Evolutionary conservation across 2,113 vertebrate species (phyloP).

Genomic region (Muscicapa adusta): DNA sequence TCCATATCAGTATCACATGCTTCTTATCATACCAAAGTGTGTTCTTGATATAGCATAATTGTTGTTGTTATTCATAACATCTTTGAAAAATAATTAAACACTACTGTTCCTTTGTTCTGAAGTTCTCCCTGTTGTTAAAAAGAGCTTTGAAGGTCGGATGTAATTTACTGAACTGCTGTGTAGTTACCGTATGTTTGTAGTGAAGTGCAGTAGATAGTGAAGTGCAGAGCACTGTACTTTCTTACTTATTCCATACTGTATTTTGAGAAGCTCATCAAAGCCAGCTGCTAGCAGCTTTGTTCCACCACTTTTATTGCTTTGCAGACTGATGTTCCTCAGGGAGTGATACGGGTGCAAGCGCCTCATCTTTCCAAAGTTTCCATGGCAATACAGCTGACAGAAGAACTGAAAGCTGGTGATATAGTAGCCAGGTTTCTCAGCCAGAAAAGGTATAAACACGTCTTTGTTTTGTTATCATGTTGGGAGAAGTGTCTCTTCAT

Average conservation of each 20-base stretch:
- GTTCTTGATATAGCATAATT: slow-evolving; percentile 62
- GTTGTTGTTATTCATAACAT: slow-evolving; percentile 58
- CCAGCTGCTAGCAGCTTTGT: slow-evolving; percentile 66
- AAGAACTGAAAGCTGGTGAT: slow-evolving; percentile 88
- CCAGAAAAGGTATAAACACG: slow-evolving; percentile 83
- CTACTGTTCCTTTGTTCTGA: slow-evolving; percentile 41
- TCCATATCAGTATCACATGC: not conserved
- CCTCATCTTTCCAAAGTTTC: slow-evolving; percentile 95
- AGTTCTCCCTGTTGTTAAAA: slow-evolving; percentile 55
- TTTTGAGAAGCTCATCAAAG: slow-evolving; percentile 48
- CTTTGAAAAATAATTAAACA: slow-evolving; percentile 68
- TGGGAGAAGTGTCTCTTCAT: not conserved
- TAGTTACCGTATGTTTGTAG: slow-evolving; percentile 62
- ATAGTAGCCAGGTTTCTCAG: slow-evolving; percentile 90
- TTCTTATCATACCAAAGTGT: slow-evolving; percentile 38
- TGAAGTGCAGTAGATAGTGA: slow-evolving; percentile 28
- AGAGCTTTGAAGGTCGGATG: slow-evolving; percentile 53
- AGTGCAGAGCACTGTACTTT: slow-evolving; percentile 37
- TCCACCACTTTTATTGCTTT: slow-evolving; percentile 72
- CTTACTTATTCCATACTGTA: slow-evolving; percentile 36
- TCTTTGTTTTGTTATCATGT: slow-evolving; percentile 15
- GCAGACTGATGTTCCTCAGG: slow-evolving; percentile 81
- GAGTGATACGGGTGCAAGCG: slow-evolving; percentile 92
- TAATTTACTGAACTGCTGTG: slow-evolving; percentile 63
- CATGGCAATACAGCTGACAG: slow-evolving; percentile 94